Evolutionary conservation across 2,888 invertebrate genomes (phyloP).

Genomic region (Diplazon laetatorius): DNA sequence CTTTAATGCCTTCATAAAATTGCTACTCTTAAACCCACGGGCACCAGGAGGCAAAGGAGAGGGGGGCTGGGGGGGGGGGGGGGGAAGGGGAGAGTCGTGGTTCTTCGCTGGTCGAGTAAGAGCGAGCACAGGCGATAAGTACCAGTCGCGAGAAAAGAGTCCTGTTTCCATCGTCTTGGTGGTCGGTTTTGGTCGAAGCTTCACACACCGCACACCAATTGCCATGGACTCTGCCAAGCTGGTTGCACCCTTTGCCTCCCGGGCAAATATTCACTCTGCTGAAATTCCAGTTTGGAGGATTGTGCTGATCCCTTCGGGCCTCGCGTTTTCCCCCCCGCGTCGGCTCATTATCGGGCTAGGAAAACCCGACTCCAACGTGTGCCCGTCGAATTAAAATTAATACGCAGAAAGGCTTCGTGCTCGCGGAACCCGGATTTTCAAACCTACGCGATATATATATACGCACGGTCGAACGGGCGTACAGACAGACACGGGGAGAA

Average conservation of each 20-base stretch:
- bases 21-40: constrained; percentile 66
- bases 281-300: constrained; percentile 68
- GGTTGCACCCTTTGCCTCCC: constrained; percentile 62
- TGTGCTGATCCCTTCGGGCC: constrained; percentile 41
- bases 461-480: too few species aligned
- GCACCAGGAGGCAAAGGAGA: constrained; percentile 35
- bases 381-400: constrained; percentile 65
- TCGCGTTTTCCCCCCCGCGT: constrained; percentile 11
- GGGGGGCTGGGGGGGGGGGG: not conserved
- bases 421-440: not conserved
- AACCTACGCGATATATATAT: too few species aligned
- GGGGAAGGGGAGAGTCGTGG: not conserved
- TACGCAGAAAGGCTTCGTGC: constrained; percentile 44
- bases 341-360: constrained; percentile 72
- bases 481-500: too few species aligned
- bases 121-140: constrained; percentile 49
- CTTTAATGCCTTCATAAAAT: constrained; percentile 73
- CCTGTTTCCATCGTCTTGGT: constrained; percentile 22
- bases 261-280: constrained; percentile 75
- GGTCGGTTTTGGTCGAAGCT: constrained; percentile 44
- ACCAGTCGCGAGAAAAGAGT: constrained; percentile 46
- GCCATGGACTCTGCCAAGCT: not conserved
- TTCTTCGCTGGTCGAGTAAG: constrained; percentile 41
- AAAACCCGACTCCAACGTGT: constrained; percentile 61
- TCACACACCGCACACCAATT: constrained; percentile 19